phyloP scores from a whole-genome alignment of 2,113 vertebrate species.

The Nannospalax galili region DNA sequence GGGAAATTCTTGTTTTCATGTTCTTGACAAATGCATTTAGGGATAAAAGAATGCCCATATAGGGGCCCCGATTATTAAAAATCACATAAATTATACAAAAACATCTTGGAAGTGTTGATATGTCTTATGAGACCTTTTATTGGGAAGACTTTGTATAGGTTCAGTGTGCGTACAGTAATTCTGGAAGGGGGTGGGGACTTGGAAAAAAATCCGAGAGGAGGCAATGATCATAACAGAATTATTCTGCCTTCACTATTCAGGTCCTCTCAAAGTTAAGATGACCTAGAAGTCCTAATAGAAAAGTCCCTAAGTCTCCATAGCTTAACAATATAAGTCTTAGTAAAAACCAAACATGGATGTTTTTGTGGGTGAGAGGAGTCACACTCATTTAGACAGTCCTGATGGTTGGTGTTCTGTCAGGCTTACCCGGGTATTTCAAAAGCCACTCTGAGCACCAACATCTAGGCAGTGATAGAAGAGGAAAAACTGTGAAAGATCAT shows the following conservation, averaged over 20 bases:
- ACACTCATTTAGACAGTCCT: background rate
- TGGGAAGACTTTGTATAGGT: background rate
- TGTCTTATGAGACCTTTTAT: slow-evolving; percentile 41
- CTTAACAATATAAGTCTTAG: slow-evolving; percentile 3
- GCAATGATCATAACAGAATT: slow-evolving; percentile 38
- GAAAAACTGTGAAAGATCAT: slow-evolving; percentile 35
- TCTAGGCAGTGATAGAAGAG: background rate
- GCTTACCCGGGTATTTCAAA: background rate
- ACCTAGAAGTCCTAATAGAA: slow-evolving; percentile 17
- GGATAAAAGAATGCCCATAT: slow-evolving; percentile 1
- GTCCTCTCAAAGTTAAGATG: background rate
- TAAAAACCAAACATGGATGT: background rate
- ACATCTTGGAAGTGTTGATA: slow-evolving; percentile 20
- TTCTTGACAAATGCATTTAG: slow-evolving; percentile 5
- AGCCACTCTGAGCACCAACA: background rate
- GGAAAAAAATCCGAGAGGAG: slow-evolving; percentile 8
- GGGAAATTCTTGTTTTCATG: slow-evolving; percentile 56
- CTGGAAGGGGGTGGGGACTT: background rate
- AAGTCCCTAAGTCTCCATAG: slow-evolving; percentile 1
- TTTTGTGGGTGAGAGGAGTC: background rate
- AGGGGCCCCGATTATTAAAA: slow-evolving; percentile 17
- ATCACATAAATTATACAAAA: slow-evolving; percentile 2
- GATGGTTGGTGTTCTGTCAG: background rate
- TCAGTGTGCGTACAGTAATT: slow-evolving; percentile 30
- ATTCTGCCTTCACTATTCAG: background rate